A percentile compares a stretch with the other conserved stretches of the same genome.
Conservation (phyloP, 2,113 vertebrate genomes). For the Platysteira castanea region DNA sequence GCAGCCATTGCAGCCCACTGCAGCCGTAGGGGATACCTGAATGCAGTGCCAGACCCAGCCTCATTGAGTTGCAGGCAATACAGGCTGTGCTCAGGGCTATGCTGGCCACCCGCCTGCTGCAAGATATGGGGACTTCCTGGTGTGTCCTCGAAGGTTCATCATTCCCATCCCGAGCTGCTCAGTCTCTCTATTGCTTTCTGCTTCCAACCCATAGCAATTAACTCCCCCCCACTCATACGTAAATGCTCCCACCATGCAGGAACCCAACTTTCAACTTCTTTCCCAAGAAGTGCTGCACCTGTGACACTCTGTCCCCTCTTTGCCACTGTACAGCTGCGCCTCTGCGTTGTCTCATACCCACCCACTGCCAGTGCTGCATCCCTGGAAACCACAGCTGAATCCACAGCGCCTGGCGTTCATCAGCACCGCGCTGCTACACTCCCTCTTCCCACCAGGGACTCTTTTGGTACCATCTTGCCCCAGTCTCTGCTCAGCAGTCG, state of each 20-base stretch:
- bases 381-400: neutral
- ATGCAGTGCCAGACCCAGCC: neutral
- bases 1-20: neutral
- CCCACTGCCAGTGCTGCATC: neutral
- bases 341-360: rapidly evolving
- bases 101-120: neutral
- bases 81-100: neutral
- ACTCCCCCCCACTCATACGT: neutral
- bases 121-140: neutral
- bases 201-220: neutral
- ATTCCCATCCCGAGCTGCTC: neutral
- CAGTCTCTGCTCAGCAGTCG: rapidly evolving
- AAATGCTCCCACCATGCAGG: neutral
- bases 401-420: neutral
- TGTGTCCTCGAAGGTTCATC: neutral
- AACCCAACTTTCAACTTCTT: neutral
- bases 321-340: neutral
- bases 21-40: neutral
- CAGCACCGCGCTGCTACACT: rapidly evolving
- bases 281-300: neutral
- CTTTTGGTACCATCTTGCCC: neutral
- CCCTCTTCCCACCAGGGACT: neutral
- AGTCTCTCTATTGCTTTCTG: neutral
- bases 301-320: neutral
- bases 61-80: rapidly evolving